Base-by-base conservation (phyloP, 1,140 invertebrate genomes). In the Bombus pyrosoma region DNA sequence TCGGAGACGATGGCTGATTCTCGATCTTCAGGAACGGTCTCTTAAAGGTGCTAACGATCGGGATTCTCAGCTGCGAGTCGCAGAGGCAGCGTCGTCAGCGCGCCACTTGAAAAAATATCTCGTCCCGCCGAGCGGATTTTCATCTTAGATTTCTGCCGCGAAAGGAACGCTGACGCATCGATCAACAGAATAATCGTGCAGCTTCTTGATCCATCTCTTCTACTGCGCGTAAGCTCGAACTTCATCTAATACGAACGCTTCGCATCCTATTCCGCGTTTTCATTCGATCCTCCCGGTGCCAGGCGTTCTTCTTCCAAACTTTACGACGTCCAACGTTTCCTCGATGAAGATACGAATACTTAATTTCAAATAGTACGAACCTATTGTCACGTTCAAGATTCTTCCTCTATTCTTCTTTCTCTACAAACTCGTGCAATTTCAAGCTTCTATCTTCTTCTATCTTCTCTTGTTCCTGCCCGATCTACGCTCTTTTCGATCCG, bases 121-220 rank as follows among this genome's bases (percentile, higher is more conserved):
- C 66, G 43, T 59, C 64, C 37, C 37, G 41, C 25, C 41, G 43
- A 47, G 22, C n/a, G 47, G 25, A 47, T 72, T 72, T 53, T 85
- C 83, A 85, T 85, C 39, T 80, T 85, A 69, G 32, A 80, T 64
- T 47, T 43, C 72, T 25, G 41, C 12, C 37, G n/a, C 3, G 43
- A 28, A 59, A 78, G 12, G 43, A 41, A 37, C 32, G 43, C n/a
- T 22, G 28, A 69, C 41, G 47, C n/a, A 22, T 62, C 37, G 18
- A 43, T 18, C 62, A 43, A 28, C 64, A 3, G 25, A 32, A 37
- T 22, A 37, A 72, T 72, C 68, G 25, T n/a, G n/a, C 47, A 59
- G 12, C 43, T 13, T 71, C 37, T 72, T 53, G 57, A 73, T 85
- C 34, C 68, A 64, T 64, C 12, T 13, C 25, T 15, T 25, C 41